phyloP scores from a whole-genome alignment of 2,113 vertebrate genomes.

The Microcebus tavaratra region DNA sequence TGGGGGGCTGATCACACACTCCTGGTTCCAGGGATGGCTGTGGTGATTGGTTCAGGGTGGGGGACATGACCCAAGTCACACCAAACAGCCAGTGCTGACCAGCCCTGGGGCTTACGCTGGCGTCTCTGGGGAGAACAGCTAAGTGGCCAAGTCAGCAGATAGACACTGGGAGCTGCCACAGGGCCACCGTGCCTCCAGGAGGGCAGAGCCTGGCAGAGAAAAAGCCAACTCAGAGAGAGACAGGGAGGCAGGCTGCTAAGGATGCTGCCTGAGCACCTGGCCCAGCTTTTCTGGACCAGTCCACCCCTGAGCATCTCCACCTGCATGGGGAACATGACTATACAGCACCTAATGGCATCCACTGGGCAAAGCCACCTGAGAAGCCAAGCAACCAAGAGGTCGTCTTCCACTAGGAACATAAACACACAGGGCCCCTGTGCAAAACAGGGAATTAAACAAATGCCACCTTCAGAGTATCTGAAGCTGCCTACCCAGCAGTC shows the following conservation, averaged over 20 bases:
- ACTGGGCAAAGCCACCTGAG: not conserved
- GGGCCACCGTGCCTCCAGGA: not conserved
- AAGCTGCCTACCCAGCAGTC: not conserved
- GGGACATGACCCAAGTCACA: not conserved
- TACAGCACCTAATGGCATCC: not conserved
- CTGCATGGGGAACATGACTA: not conserved
- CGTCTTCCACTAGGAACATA: not conserved
- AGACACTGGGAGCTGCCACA: not conserved
- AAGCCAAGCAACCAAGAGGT: not conserved
- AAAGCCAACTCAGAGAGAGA: not conserved
- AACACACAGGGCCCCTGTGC: not conserved
- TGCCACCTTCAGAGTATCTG: not conserved
- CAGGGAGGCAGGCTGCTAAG: not conserved
- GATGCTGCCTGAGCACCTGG: too few species aligned
- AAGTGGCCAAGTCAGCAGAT: not conserved
- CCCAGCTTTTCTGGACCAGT: accelerated
- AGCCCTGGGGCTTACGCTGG: too few species aligned
- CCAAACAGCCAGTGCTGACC: too few species aligned
- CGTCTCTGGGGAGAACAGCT: not conserved
- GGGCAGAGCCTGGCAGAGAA: too few species aligned
- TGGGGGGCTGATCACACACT: accelerated
- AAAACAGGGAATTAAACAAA: not conserved
- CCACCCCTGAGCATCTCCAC: not conserved
- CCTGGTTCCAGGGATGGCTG: not conserved
- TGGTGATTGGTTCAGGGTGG: not conserved